Percentiles rank a stretch among this genome's conserved stretches.
phyloP scores from a whole-genome alignment of 92 coral and sea anemone species.

The Phenganax marumi region DNA sequence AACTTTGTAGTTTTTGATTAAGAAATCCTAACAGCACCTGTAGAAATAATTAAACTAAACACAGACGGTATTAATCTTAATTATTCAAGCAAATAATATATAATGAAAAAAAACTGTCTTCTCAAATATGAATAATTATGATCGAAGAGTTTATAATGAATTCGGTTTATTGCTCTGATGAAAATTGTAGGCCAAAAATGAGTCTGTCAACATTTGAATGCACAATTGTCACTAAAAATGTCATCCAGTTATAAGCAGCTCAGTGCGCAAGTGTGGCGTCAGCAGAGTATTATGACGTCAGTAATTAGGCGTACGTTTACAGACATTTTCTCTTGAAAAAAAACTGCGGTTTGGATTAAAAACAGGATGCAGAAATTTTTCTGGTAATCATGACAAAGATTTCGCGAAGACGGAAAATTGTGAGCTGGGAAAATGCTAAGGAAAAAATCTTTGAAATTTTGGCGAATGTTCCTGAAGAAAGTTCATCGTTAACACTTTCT shows the following conservation, averaged over 20 bases:
- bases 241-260: background rate
- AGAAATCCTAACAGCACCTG: too few species aligned
- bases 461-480: slow-evolving; percentile 27
- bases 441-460: slow-evolving; percentile 31
- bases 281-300: slow-evolving; percentile 30
- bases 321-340: background rate
- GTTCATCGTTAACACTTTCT: slow-evolving; percentile 10
- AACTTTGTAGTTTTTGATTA: too few species aligned
- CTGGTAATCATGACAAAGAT: slow-evolving; percentile 22
- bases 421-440: slow-evolving; percentile 35
- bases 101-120: too few species aligned
- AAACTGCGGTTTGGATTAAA: background rate
- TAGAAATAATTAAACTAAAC: too few species aligned
- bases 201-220: background rate
- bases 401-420: slow-evolving; percentile 22
- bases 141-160: too few species aligned
- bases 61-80: too few species aligned
- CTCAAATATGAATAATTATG: too few species aligned
- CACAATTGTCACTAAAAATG: background rate
- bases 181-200: too few species aligned
- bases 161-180: too few species aligned
- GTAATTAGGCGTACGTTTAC: slow-evolving; percentile 3
- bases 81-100: too few species aligned
- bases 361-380: background rate
- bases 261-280: background rate